Percentiles rank a stretch among this genome's conserved stretches.
Conservation (phyloP, 2,797 vertebrate genomes). For the Potorous gilbertii region DNA sequence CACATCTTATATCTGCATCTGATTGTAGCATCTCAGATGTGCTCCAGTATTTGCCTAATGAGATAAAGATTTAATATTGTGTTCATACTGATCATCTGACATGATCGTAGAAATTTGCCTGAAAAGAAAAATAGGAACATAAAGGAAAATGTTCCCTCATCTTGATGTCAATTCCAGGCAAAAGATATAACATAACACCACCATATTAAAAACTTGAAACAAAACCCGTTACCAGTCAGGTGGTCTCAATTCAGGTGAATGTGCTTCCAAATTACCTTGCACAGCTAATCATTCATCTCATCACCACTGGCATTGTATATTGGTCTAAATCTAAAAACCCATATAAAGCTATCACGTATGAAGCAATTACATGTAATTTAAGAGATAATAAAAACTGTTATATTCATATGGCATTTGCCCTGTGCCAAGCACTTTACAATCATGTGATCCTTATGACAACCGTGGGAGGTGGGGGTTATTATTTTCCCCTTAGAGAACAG, state of each 20-base stretch:
- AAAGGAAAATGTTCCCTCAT: no score
- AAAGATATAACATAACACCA: no score
- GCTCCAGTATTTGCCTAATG: no score
- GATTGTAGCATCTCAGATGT: no score
- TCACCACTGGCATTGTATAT: not conserved
- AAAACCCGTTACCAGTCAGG: not conserved
- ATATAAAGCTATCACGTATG: not conserved
- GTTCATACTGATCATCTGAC: no score
- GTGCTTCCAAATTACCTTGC: not conserved
- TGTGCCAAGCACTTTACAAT: not conserved
- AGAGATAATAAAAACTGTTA: not conserved
- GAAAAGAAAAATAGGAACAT: no score
- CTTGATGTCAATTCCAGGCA: no score
- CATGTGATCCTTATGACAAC: not conserved
- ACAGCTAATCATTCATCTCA: not conserved
- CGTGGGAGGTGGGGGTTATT: no score
- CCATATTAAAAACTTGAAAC: not conserved
- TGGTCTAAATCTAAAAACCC: not conserved
- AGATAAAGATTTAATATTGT: no score
- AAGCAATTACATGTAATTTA: not conserved
- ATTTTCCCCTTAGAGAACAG: no score
- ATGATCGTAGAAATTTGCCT: no score
- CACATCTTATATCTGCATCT: no score
- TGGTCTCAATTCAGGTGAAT: not conserved
- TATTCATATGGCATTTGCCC: not conserved